Percentiles rank a stretch among this genome's conserved stretches.
Evolutionary conservation across 2,797 vertebrate genomes (phyloP).

Genomic region (Coregonus suidteri): DNA sequence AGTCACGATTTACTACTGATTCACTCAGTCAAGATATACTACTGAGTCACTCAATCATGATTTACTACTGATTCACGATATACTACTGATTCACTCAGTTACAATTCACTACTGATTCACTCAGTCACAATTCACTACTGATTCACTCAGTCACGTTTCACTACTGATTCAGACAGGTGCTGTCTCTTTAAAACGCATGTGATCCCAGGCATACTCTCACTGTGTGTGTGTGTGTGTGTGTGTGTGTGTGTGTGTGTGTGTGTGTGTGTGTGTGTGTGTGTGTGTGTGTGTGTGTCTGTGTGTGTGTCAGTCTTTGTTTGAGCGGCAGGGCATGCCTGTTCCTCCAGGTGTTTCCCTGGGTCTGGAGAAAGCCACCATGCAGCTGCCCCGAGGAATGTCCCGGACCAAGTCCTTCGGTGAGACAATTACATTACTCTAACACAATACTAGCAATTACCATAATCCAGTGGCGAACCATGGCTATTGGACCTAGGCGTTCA

Average conservation of each 20-base stretch:
- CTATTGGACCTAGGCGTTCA: too few relatives aligned
- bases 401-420: constrained; percentile 96
- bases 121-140: too few relatives aligned
- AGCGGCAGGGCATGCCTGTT: constrained; percentile 89
- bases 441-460: too few relatives aligned
- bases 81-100: too few relatives aligned
- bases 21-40: too few relatives aligned
- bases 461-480: too few relatives aligned
- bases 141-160: neutral
- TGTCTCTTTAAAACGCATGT: too few relatives aligned
- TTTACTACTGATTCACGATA: too few relatives aligned
- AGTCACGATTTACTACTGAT: neutral
- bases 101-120: too few relatives aligned
- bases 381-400: constrained; percentile 92
- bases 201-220: too few relatives aligned
- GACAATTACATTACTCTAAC: constrained; percentile 20
- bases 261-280: too few relatives aligned
- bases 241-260: constrained; percentile 28
- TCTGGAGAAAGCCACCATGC: constrained; percentile 87
- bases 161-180: neutral
- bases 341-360: constrained; percentile 64
- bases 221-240: constrained; percentile 36
- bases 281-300: neutral
- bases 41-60: too few relatives aligned
- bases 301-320: constrained; percentile 86